Evolutionary conservation across 1,140 invertebrate species (phyloP).

Genomic region (Drosophila rufa): DNA sequence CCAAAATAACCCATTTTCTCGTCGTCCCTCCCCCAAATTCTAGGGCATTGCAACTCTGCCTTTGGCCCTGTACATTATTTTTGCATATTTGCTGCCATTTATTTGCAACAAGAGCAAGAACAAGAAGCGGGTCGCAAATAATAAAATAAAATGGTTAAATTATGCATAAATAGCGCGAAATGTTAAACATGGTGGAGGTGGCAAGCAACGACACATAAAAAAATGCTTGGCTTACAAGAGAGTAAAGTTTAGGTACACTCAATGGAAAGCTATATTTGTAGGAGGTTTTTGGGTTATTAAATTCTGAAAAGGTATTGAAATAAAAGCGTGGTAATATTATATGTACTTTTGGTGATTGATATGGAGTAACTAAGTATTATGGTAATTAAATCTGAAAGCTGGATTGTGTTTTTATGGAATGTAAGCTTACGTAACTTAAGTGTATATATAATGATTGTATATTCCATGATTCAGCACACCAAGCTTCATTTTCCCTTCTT

Average conservation of each 20-base stretch:
- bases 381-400: too few relatives aligned
- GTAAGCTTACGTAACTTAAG: too few relatives aligned
- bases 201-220: slow-evolving; percentile 9
- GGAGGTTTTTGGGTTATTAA: too few relatives aligned
- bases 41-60: slow-evolving; percentile 39
- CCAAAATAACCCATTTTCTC: slow-evolving; percentile 6
- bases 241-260: background rate
- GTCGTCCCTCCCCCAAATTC: background rate
- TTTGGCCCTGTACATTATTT: slow-evolving; percentile 38
- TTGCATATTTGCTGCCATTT: slow-evolving; percentile 55
- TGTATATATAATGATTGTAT: too few relatives aligned
- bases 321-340: too few relatives aligned
- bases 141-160: slow-evolving; percentile 64
- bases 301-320: too few relatives aligned
- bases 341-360: too few relatives aligned
- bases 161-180: slow-evolving; percentile 54
- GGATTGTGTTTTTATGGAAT: too few relatives aligned
- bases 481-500: too few relatives aligned
- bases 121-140: slow-evolving; percentile 39
- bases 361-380: too few relatives aligned
- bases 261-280: too few relatives aligned
- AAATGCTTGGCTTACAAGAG: background rate
- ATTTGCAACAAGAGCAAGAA: slow-evolving; percentile 46
- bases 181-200: slow-evolving; percentile 41
- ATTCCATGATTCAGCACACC: too few relatives aligned